Evolutionary conservation across 1,140 invertebrate genomes (phyloP).

Genomic region (Calephelis nemesis): DNA sequence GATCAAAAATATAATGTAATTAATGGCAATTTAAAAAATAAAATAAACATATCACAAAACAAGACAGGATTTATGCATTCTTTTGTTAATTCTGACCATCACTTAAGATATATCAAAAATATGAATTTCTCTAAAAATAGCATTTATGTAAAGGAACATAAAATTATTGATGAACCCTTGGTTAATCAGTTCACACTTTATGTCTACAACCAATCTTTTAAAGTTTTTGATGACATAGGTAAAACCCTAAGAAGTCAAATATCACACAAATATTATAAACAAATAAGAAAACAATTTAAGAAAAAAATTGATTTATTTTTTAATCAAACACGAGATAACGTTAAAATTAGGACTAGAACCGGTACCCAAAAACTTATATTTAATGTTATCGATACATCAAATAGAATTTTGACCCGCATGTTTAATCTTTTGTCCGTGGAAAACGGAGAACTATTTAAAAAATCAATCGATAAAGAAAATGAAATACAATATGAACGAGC

Average conservation of each 20-base stretch:
- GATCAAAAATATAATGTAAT: too few species aligned
- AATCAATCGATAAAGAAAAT: background rate
- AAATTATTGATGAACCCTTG: background rate
- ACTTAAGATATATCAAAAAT: background rate
- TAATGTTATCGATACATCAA: slow-evolving; percentile 7
- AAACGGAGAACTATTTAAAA: background rate
- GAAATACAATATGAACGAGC: slow-evolving; percentile 3
- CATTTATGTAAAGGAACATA: slow-evolving; percentile 8
- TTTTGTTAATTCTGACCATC: too few species aligned
- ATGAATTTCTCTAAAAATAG: background rate
- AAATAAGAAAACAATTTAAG: background rate
- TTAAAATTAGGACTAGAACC: background rate
- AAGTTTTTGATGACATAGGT: background rate
- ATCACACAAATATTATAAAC: background rate
- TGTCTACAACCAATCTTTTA: background rate
- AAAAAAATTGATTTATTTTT: background rate
- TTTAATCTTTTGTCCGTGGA: background rate
- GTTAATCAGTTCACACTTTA: background rate
- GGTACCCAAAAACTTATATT: background rate
- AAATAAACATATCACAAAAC: background rate
- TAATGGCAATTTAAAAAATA: too few species aligned
- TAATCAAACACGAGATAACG: background rate
- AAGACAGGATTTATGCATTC: background rate
- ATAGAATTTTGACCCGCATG: background rate
- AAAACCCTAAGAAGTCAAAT: background rate